Conservation (phyloP, 2,113 vertebrate species). For the Carlito syrichta region DNA sequence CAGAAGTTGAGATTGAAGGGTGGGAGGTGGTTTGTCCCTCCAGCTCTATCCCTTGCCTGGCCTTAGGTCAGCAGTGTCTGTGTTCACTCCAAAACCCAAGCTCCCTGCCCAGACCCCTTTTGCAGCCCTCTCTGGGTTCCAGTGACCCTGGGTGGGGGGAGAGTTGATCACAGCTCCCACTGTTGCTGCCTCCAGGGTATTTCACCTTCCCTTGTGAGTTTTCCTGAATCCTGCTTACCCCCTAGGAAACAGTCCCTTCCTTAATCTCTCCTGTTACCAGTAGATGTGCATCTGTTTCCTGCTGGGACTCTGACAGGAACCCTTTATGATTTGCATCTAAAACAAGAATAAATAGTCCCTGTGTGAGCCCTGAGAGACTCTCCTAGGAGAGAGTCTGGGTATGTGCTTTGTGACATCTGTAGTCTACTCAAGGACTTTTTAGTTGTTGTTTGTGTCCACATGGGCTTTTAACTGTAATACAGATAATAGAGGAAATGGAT, state of each 20-base stretch:
- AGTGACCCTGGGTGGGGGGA: too few relatives aligned
- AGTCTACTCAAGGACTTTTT: not conserved
- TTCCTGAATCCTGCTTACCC: not conserved
- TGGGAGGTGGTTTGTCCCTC: not conserved
- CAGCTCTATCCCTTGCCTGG: not conserved
- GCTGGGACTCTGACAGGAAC: not conserved
- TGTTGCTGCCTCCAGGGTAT: not conserved
- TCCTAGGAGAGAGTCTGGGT: not conserved
- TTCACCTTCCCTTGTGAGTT: not conserved
- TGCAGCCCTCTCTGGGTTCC: not conserved
- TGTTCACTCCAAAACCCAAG: not conserved
- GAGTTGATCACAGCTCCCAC: too few relatives aligned
- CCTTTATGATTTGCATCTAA: conserved; percentile 31
- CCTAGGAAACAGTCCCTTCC: not conserved
- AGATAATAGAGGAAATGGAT: not conserved
- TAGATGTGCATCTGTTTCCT: not conserved
- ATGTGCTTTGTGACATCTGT: not conserved
- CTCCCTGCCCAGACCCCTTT: not conserved
- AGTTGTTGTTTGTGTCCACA: not conserved
- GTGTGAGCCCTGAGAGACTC: not conserved
- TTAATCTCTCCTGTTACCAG: not conserved
- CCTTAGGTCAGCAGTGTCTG: not conserved
- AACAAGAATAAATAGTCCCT: not conserved
- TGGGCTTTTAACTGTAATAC: not conserved
- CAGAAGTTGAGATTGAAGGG: not conserved